Base-by-base conservation (phyloP, 2,888 invertebrate species). In the Macaria liturata region DNA sequence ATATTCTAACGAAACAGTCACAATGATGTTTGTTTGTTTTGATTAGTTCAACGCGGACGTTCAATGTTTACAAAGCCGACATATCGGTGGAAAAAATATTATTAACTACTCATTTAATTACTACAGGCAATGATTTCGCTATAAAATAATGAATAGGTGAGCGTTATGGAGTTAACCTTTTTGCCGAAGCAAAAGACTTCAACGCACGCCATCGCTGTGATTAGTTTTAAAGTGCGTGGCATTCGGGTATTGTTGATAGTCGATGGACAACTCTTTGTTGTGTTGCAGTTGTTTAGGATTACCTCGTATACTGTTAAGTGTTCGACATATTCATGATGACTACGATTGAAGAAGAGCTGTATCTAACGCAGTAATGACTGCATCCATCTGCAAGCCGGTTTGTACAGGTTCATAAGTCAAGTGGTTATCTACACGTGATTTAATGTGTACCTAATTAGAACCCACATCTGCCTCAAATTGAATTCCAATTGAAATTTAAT, bases 141-240 rank as follows among this genome's bases (percentile, higher is more conserved):
- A 20, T 20, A 20, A 20, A 20, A 20, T 20, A 42, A 51, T 55
- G 47, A n/a, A 7, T 30, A 2, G 42, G n/a, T 7, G 34, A 9
- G 31, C 37, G 37, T 9, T 54, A n/a, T 45, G 20, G 20, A 40
- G 46, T 48, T 49, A 43, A 32, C 61, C 67, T 66, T 62, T 66
- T 60, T 66, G 61, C 59, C 62, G 73, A 70, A 72, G 66, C 64
- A 84, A 88, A 89, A 89, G 89, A 89, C 84, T 81, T 89, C 86
- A 89, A 89, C 89, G 89, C 86, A 85, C 78, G 73, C 66, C 64
- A 46, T 48, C 42, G 49, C 8, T 20, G 34, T 3, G 7, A 37
- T 37, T 37, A 7, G 34, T 4, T 37, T 6, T 37, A 37, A 37
- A 37, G 20, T 37, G 34, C 34, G 34, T 37, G 34, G 7, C 34